Base-by-base conservation (phyloP, 2,797 vertebrate genomes). In the Micrastur ruficollis region DNA sequence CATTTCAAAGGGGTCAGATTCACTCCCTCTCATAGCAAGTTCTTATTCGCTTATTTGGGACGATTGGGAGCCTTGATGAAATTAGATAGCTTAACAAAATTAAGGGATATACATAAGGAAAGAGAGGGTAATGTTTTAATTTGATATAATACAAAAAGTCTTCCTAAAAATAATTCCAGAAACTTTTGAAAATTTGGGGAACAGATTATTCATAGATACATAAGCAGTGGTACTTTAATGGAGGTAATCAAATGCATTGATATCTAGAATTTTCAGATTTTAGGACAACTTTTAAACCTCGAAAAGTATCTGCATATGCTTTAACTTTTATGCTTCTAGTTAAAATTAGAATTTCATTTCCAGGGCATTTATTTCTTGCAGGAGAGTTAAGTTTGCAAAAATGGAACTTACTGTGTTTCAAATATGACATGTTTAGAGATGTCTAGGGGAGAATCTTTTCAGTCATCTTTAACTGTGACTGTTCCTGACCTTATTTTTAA, bases 1-100 rank as follows among this genome's bases (percentile, higher is more conserved):
- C 91, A 97, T 97, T 98, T 98, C 96, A 97, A 97, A 97, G 82
- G 87, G 91, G 56, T 97, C 90, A 96, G 74, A 97, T 96, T 97
- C 92, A 85, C 83, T 96, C 81, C 81, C 23, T 81, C 83, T 70
- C 23, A 83, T 79, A 89, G 53, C 65, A 87, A 91, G 55, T 85
- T 90, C 59, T 75, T 97, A 52, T 47, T 97, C 93, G 67, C 70
- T 96, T 78, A 86, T 76, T 86, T 94, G 93, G 84, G 78, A 73
- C 91, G 90, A 95, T 73, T 93, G 6, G 66, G 79, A 91, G 22
- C 52, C 50, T 67, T 5, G 0, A 49, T 75, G 47, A 79, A 72
- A 94, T 79, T 89, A 89, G 47, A 74, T 85, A 96, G 55, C 26
- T 70, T 86, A 86, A 86, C 4, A 86, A 84, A 96, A 56, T 92